A percentile compares a stretch with the other conserved stretches of the same genome.
Evolutionary conservation across 2,888 invertebrate genomes (phyloP).

Genomic region (Melanchra persicariae): DNA sequence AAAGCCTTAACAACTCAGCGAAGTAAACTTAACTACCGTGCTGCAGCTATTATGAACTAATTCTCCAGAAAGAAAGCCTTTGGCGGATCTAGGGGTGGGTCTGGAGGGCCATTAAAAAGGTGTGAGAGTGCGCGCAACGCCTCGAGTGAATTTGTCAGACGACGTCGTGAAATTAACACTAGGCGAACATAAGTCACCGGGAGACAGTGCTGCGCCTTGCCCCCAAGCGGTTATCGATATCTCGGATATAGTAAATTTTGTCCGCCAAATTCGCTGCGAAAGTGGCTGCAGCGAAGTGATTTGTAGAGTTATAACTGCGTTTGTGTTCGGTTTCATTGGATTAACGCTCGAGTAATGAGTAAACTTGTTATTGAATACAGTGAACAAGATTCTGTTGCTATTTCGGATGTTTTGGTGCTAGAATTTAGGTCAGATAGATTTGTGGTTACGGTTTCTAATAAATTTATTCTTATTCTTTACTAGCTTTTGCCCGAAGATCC

Average conservation of each 20-base stretch:
- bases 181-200: slow-evolving; percentile 83
- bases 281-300: slow-evolving; percentile 43
- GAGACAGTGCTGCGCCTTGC: slow-evolving; percentile 72
- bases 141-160: slow-evolving; percentile 84
- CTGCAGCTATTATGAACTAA: slow-evolving; percentile 70
- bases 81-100: slow-evolving; percentile 64
- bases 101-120: slow-evolving; percentile 75
- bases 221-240: slow-evolving; percentile 76
- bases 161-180: slow-evolving; percentile 86
- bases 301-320: slow-evolving; percentile 51
- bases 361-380: slow-evolving; percentile 39
- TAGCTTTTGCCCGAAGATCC: too few relatives aligned
- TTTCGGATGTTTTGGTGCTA: not conserved
- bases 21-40: slow-evolving; percentile 58
- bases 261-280: slow-evolving; percentile 42
- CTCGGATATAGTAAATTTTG: slow-evolving; percentile 57
- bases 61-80: slow-evolving; percentile 71
- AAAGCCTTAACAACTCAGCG: slow-evolving; percentile 52
- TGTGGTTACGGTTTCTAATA: not conserved
- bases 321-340: slow-evolving; percentile 40
- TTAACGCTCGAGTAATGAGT: slow-evolving; percentile 47
- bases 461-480: too few relatives aligned
- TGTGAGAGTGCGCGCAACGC: slow-evolving; percentile 74
- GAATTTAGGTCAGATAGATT: not conserved
- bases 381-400: slow-evolving; percentile 15